Base-by-base conservation (phyloP, 2,797 vertebrate species). In the Masticophis lateralis region DNA sequence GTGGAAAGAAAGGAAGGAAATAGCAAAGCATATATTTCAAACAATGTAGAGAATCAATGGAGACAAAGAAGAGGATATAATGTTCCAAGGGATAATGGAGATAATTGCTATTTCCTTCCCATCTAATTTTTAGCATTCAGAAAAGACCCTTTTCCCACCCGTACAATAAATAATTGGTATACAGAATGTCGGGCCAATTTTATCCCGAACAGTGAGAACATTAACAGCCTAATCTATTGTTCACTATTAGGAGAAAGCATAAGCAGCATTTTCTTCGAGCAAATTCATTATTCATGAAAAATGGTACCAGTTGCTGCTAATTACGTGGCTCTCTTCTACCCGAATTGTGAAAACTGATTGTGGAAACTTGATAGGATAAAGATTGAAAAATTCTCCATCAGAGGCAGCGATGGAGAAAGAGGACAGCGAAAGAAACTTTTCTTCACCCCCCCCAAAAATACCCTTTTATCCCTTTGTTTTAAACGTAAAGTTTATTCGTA, bases 31-130 rank as follows among this genome's bases (percentile, higher is more conserved):
- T 51, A 6, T 5, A 53, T 90, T 90, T 92, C 53, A 5, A 92
- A 94, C 93, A 94, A 94, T 87, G 88, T 28, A 53, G 79, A 61
- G 79, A 61, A 93, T 83, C 43, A 83, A 43, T 55, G 51, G 63
- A 88, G 90, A 88, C 86, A 93, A 93, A 60, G 37, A 86, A 90
- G 79, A 92, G 91, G 93, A 90, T 74, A 66, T 53, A n/a, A 43
- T 1, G 32, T 59, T 87, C 79, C 32, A 14, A 87, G 74, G 57
- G 90, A 92, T 25, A 91, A 91, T 53, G 43, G 79, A 51, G 88
- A 90, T 94, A 94, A 94, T 9, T 27, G 61, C 88, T 22, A 14
- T 92, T 94, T 92, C 93, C 91, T 92, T 92, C 91, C 88, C 60
- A 61, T 66, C 60, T 55, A 28, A 37, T 94, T 60, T 87, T 90